A percentile compares a stretch with the other conserved stretches of the same genome.
phyloP scores from a whole-genome alignment of 2,797 vertebrate species.

The Pachyuromys duprasi region DNA sequence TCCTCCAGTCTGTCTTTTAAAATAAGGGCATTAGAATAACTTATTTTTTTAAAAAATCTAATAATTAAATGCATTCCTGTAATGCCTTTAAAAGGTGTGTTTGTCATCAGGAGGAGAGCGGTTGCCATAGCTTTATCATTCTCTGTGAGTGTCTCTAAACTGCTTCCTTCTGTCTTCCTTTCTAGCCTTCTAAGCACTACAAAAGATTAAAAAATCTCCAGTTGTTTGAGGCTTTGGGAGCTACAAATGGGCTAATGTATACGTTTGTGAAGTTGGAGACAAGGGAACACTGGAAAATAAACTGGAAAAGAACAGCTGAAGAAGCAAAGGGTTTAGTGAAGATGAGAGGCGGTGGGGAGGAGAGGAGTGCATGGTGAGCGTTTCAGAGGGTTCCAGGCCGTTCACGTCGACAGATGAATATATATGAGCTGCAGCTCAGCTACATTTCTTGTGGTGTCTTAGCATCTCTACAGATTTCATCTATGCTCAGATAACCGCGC shows the following conservation, averaged over 20 bases:
- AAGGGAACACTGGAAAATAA: neutral
- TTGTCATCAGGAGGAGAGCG: neutral
- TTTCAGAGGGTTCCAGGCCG: neutral
- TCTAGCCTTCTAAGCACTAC: neutral
- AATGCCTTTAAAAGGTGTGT: neutral
- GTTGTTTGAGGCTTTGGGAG: conserved; percentile 28
- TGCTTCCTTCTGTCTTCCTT: neutral
- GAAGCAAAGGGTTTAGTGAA: neutral
- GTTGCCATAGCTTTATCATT: neutral
- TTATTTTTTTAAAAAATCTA: conserved; percentile 1
- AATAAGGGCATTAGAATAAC: neutral
- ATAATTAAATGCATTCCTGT: conserved; percentile 9
- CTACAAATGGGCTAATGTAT: neutral
- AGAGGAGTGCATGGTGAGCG: neutral
- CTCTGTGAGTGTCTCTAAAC: neutral
- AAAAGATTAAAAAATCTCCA: neutral
- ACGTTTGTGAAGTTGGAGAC: neutral
- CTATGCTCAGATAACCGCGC: conserved; percentile 31
- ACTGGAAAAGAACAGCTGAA: neutral
- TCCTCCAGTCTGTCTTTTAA: neutral
- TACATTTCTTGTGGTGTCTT: conserved; percentile 24
- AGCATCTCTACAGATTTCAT: neutral
- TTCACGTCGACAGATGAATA: conserved; percentile 39
- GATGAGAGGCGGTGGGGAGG: neutral
- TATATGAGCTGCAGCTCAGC: neutral